Evolutionary conservation across 1,140 invertebrate genomes (phyloP), one percentile per base, ranked within the genome.

Genomic region (Drosophila navojoa): DNA sequence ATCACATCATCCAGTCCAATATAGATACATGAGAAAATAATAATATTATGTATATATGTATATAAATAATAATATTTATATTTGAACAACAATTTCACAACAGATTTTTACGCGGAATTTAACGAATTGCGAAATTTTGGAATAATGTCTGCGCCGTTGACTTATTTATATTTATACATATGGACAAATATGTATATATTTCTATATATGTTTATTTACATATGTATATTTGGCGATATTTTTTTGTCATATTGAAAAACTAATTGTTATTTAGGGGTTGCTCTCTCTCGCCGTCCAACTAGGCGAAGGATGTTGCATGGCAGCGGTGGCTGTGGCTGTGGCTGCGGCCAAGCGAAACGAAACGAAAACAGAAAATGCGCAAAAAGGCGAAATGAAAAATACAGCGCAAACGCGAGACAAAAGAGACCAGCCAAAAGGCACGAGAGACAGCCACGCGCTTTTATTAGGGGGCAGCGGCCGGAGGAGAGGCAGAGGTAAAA

Each of bases 381-480:
- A 87, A 89, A 87, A 87, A 77, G 61, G 70, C 60, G 29, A 54
- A 71, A 71, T 53, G 69, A 73, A 74, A 38, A 66, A 77, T 67
- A 89, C 84, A 77, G 84, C 84, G 84, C 84, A 87, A 89, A 89
- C 84, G 84, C 84, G 79, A 76, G 73, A 79, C 84, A 86, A 86
- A 78, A 86, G 79, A 86, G 73, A 79, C 80, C 38, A 79, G 35
- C 32, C 50, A 55, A 59, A 45, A 58, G 42, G 27, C 16, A 71
- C 27, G 52, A 73, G 66, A 70, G 62, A 57, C 69, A 63, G 45
- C 76, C 63, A 73, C 64, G 71, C 71, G 71, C 57, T 73, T 74
- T 62, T 50, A 19, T 35, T 16, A 5, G 22, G 3, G 45, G 16
- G 40, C 29, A 50, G 40, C 15, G 47, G 10, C 29, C 32, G 1